phyloP scores from a whole-genome alignment of 1,140 invertebrate species.

The Lycorma delicatula region DNA sequence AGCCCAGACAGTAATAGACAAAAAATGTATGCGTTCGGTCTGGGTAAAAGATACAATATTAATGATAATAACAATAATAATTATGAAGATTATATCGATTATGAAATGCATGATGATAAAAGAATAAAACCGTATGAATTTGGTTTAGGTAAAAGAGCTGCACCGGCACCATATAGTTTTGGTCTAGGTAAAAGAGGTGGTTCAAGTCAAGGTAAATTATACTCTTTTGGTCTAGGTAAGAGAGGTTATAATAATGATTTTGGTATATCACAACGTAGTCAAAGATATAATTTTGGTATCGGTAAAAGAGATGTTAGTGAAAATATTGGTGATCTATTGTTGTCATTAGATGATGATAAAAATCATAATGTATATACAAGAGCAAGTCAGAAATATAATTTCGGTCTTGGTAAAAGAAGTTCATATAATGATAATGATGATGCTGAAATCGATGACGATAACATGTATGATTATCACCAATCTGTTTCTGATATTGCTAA shows the following conservation, averaged over 20 bases:
- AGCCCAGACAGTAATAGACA: slow-evolving; percentile 28
- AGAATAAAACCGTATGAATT: slow-evolving; percentile 34
- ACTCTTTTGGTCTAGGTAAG: background rate
- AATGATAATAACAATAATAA: slow-evolving; percentile 21
- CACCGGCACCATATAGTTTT: slow-evolving; percentile 28
- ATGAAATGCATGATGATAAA: slow-evolving; percentile 27
- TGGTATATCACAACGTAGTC: background rate
- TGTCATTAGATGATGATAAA: background rate
- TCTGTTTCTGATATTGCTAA: too few species aligned
- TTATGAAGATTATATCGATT: slow-evolving; percentile 26
- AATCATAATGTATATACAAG: background rate
- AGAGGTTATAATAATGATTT: background rate
- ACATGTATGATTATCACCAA: too few species aligned
- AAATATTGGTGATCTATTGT: background rate
- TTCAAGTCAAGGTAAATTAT: too few species aligned
- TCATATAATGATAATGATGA: too few species aligned
- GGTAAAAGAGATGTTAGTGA: background rate
- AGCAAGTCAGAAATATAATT: background rate
- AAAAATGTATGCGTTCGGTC: slow-evolving; percentile 18
- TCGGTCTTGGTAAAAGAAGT: background rate
- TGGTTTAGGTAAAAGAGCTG: slow-evolving; percentile 37
- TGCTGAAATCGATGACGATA: too few species aligned
- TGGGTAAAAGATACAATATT: slow-evolving; percentile 25
- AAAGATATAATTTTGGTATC: background rate
- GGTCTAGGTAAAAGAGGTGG: slow-evolving; percentile 30